Conservation (phyloP, 2,797 vertebrate species). For the Zonotrichia albicollis region DNA sequence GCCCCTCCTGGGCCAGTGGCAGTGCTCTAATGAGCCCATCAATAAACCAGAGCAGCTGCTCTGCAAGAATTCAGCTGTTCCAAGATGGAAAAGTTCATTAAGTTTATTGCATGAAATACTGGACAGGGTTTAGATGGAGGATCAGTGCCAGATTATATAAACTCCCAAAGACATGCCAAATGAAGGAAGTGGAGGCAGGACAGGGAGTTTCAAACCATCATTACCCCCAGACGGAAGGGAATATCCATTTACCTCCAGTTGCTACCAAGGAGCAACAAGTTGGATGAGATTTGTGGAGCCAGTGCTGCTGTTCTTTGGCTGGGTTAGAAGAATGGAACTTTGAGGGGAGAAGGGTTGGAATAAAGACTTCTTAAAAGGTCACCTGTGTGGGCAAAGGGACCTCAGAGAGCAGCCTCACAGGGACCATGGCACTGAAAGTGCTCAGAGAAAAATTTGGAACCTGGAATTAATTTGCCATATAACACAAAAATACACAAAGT, state of each 20-base stretch:
- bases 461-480: background rate
- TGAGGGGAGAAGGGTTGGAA: background rate
- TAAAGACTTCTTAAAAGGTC: background rate
- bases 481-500: background rate
- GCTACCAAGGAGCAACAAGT: background rate
- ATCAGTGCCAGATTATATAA: constrained; percentile 72
- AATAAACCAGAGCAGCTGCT: constrained; percentile 94
- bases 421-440: accelerated
- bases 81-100: constrained; percentile 80
- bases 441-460: background rate
- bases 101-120: constrained; percentile 73
- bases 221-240: background rate
- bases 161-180: constrained; percentile 47
- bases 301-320: background rate
- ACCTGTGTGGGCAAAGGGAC: background rate
- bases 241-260: background rate
- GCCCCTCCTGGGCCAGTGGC: constrained; percentile 81
- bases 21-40: constrained; percentile 90
- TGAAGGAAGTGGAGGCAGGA: background rate
- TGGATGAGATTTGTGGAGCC: background rate
- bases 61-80: constrained; percentile 85
- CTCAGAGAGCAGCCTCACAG: background rate
- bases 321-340: background rate
- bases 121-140: constrained; percentile 66
- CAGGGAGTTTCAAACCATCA: constrained; percentile 21